Evolutionary conservation across 2,888 invertebrate species (phyloP), one percentile per base, ranked within the genome.

Genomic region (Caenorhabditis panamensis): DNA sequence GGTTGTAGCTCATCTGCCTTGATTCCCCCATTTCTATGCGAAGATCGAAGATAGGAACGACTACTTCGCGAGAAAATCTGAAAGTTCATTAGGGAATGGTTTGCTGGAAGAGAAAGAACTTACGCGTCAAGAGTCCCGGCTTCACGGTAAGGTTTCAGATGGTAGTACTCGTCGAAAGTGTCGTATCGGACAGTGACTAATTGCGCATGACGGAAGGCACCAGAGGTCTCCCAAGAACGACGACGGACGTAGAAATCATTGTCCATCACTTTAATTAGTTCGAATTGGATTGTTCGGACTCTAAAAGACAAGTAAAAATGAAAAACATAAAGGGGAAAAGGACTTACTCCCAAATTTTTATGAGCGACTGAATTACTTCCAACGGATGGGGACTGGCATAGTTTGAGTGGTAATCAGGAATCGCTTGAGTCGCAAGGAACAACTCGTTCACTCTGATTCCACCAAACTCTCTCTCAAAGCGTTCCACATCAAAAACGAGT

Each of bases 261-360:
- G 0, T 51, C 58, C 56, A 72, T 72, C 37, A 37, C 63, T 18
- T 58, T 59, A 0, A 73, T n/a, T 11, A 73, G 24, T 49, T 73
- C 73, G 22, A 73, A 64, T 9, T 73, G 58, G 3, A 56, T 49
- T 1, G 58, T 26, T 58, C 51, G 26, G 1, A 59, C 44, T 51
- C 72, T 72, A 62, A 44, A 59, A 41, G 2, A 2, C 8, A n/a
- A 53, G 5, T 24, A 2, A 11, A 11, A 3, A 51, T 22, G 24
- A 24, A 69, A 28, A 18, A 11, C 9, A 16, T 37, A 1, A 6
- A 41, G 41, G 6, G n/a, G n/a, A 51, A 51, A 20, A 9, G 8
- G 2, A 69, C 69, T 49, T 18, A 72, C 72, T 64, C 51, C 73
- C 73, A 73, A 11, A 73, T 9, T 8, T 22, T 73, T 9, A 73